These are phyloP conservation scores for Drosophila neutralis DNA, from an alignment of 2,888 invertebrate genomes.

Conservation along the genomic window DNA sequence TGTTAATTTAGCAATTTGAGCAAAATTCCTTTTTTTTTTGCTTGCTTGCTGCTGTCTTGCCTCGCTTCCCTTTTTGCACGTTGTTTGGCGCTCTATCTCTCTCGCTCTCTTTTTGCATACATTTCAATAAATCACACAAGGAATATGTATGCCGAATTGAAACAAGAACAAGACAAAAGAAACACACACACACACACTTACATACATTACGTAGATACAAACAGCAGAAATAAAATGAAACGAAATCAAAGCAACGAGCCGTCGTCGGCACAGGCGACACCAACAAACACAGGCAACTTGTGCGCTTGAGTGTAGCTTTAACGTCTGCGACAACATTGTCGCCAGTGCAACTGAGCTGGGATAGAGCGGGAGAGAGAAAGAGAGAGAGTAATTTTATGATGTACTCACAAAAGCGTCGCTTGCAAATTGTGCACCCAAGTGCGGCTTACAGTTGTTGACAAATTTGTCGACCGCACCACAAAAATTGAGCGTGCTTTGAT, in stretches of 20 bases:
- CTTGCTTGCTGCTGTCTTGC: conserved; percentile 16
- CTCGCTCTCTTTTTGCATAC: conserved; percentile 44
- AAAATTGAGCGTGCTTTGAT: conserved; percentile 15
- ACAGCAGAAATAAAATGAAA: conserved; percentile 11
- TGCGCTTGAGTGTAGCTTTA: conserved; percentile 5
- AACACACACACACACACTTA: conserved; percentile 4
- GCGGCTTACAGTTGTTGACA: conserved; percentile 12
- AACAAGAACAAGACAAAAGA: conserved; percentile 35
- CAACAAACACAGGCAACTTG: conserved; percentile 10
- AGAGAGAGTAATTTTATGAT: neutral
- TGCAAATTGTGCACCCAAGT: conserved; percentile 2
- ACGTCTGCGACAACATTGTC: conserved; percentile 43
- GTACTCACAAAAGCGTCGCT: conserved; percentile 10
- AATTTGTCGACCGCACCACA: conserved; percentile 24
- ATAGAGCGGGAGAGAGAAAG: neutral
- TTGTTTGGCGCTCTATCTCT: conserved; percentile 5
- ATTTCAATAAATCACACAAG: conserved; percentile 68
- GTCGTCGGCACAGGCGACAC: conserved; percentile 22
- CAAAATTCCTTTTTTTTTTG: conserved; percentile 55
- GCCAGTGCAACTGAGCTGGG: conserved; percentile 34
- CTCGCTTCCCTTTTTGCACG: conserved; percentile 34
- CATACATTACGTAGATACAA: neutral
- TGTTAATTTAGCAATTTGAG: conserved; percentile 75
- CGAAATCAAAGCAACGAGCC: conserved; percentile 31
- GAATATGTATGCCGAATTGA: conserved; percentile 47